phyloP scores from a whole-genome alignment of 2,888 invertebrate genomes.

The Prostheceraeus crozeri region DNA sequence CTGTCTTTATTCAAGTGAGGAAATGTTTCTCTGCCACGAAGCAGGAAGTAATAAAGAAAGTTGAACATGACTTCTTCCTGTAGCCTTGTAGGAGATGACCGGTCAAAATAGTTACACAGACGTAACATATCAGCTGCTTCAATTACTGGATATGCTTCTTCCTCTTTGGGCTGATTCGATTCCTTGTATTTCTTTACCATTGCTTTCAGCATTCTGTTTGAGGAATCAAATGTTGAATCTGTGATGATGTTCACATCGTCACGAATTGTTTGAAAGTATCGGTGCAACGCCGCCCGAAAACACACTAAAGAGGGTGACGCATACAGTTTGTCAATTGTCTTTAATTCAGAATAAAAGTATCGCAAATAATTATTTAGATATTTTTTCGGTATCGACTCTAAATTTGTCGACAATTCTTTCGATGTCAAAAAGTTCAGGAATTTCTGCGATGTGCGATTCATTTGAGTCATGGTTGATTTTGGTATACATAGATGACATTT shows the following conservation, averaged over 20 bases:
- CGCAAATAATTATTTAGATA: constrained; percentile 13
- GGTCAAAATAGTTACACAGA: background rate
- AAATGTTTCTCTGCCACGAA: constrained; percentile 14
- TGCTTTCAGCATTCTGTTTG: constrained; percentile 6
- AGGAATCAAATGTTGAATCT: background rate
- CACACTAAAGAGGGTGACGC: too few relatives aligned
- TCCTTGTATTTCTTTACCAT: constrained; percentile 5
- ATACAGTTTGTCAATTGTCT: too few relatives aligned
- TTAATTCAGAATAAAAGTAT: background rate
- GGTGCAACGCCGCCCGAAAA: background rate
- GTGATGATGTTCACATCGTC: constrained; percentile 6
- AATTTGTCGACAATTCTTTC: constrained; percentile 13
- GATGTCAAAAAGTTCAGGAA: background rate
- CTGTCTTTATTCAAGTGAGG: background rate
- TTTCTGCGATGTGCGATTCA: background rate
- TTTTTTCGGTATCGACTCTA: background rate
- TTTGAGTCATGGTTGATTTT: constrained; percentile 11
- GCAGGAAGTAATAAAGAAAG: constrained; percentile 7
- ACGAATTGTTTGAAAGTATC: constrained; percentile 3
- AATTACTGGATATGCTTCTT: background rate
- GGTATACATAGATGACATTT: background rate
- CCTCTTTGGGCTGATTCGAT: constrained; percentile 5
- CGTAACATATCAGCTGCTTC: background rate
- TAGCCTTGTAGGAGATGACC: background rate
- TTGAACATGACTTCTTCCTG: constrained; percentile 9